Evolutionary conservation across 2,113 vertebrate genomes (phyloP), one percentile per base, ranked within the genome.

Genomic region (Scatophagus argus): DNA sequence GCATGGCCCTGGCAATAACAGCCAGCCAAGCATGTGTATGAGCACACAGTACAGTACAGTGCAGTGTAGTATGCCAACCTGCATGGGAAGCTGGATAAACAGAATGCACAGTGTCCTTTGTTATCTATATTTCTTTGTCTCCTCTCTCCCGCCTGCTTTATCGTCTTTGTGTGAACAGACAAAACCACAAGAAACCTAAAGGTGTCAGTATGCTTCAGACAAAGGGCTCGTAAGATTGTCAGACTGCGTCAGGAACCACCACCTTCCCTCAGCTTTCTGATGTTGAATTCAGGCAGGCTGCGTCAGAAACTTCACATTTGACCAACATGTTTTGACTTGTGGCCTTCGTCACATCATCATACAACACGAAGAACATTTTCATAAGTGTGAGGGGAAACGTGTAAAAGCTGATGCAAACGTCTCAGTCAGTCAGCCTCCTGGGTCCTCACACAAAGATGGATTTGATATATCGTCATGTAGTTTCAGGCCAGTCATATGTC

Each of bases 11-110:
- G 86, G 81, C 85, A 32, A 64, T 56, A 82, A 76, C 49, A 21
- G 86, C 85, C 87, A 88, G 90, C 85, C 86, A 55, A 85, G 92
- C 91, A 92, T 92, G 92, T 88, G 64, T 81, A n/a, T 82, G 72
- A 83, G 67, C 39, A 16, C 44, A 55, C 62, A 52, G 76, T 62
- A 19, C 67, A 75, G 73, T 16, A 16, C 61, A 44, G 84, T 62
- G 16, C 67, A 75, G 73, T 16, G 12, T 56, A 44, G 84, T 71
- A 56, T 84, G 78, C 65, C 49, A 52, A 62, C 60, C 86, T 91
- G 92, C 92, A 92, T 93, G 91, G 84, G 81, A 85, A 82, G 66
- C 83, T 86, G 84, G 68, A 84, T 69, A 23, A 76, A 70, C 85
- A 58, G 68, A 83, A 84, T 80, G 81, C 81, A 70, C 55, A 71